These are phyloP conservation scores for Drosophila guanche DNA, from an alignment of 1,140 invertebrate genomes.

Conservation along the genomic window DNA sequence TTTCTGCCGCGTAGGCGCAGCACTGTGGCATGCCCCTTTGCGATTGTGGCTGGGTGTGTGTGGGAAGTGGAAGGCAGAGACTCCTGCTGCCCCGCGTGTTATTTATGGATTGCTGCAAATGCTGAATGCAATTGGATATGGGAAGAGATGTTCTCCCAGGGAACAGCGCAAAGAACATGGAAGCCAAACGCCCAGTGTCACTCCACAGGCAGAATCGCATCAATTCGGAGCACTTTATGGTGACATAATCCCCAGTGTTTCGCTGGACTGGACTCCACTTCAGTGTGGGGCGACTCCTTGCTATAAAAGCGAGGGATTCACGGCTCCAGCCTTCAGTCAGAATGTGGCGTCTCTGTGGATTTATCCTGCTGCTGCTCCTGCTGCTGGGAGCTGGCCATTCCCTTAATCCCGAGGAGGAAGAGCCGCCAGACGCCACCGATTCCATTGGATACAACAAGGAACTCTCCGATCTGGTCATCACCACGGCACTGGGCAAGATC, in stretches of 20 bases:
- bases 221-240: conserved; percentile 69
- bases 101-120: conserved; percentile 56
- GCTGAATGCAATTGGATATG: conserved; percentile 61
- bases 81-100: conserved; percentile 23
- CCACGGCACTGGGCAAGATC: conserved; percentile 78
- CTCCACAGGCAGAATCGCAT: conserved; percentile 51
- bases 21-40: conserved; percentile 39
- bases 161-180: conserved; percentile 22
- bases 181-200: conserved; percentile 55
- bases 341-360: conserved; percentile 50
- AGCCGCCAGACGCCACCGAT: conserved; percentile 31
- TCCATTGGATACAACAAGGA: conserved; percentile 72
- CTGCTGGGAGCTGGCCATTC: conserved; percentile 16
- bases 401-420: conserved; percentile 10
- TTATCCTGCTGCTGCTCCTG: conserved; percentile 25
- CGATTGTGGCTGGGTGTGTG: conserved; percentile 61
- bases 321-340: conserved; percentile 29
- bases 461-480: conserved; percentile 76
- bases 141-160: conserved; percentile 46
- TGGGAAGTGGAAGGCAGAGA: conserved; percentile 53
- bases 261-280: neutral
- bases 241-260: conserved; percentile 29
- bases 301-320: conserved; percentile 64
- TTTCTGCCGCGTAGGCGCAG: neutral
- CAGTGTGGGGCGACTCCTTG: neutral